Base-by-base conservation (phyloP, 2,113 vertebrate genomes). In the Paraplagusia blochii region DNA sequence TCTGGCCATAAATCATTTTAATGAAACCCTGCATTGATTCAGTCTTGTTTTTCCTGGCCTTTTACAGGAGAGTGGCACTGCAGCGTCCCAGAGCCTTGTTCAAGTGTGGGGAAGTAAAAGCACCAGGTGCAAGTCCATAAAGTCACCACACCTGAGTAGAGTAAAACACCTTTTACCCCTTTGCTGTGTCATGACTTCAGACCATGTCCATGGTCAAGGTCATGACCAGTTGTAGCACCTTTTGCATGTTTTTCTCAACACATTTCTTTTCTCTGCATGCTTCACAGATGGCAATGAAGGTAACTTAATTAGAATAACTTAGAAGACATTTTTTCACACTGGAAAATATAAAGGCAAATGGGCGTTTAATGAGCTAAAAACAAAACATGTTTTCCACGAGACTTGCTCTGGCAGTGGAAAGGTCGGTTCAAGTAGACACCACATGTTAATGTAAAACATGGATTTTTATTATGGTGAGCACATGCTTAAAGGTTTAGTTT, bases 31-130 rank as follows among this genome's bases (percentile, higher is more conserved):
- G 17, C 12, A 34, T 44, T 47, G 2, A 47, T 33, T 18, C 10
- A 44, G 8, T 9, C 29, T 55, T 69, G 74, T 64, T 78, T 66
- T 22, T 17, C 39, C 51, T 65, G 39, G 14, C 29, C 63, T 72
- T 81, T 72, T 81, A 29, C 85, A 98, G 96, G 91, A 93, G 94
- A 91, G 71, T 96, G 83, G 89, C 91, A 53, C 85, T 95, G 48
- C 93, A 92, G 85, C 83, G 91, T 80, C 93, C 93, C 72, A 90
- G 88, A 88, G 81, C 88, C 40, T 76, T 93, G 82, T 90, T 94
- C 82, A 91, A 88, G 54, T 88, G 90, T 33, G 83, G 79, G 60
- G 90, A 80, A 87, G 70, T 86, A 87, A 90, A 88, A 84, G 88
- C 90, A 81, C 82, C 86, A 93, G 94, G 95, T 97, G 93, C 46